Evolutionary conservation across 2,797 vertebrate genomes (phyloP), one percentile per base, ranked within the genome.

Genomic region (Diglossa cyanea): DNA sequence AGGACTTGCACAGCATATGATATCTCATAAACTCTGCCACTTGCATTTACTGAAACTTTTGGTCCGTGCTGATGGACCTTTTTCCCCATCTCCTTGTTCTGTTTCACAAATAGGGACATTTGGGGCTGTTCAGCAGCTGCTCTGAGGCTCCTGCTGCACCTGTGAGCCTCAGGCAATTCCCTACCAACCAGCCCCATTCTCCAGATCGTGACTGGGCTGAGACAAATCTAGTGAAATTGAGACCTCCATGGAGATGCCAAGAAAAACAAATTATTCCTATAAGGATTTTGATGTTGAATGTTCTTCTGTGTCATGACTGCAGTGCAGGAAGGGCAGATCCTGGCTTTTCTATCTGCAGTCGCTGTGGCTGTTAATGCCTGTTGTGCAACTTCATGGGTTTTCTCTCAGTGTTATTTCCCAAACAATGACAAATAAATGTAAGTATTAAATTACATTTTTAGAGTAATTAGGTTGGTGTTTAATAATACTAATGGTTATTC

Each of bases 331-430:
- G 47, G 74, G 42, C 66, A n/a, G 37, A 50, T 74, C 25, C 53
- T 42, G 51, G 30, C 18, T 51, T 18, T 25, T 13, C 25, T 15
- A 0, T 25, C 25, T 0, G 0, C 26, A 30, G 9, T 24, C 61
- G 16, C 5, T 1, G 0, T 0, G 0, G 10, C 58, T 12, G 4
- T 35, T 53, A 15, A 30, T 54, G 53, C 35, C 0, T 2, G 4
- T 47, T 4, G 5, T 2, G 7, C 7, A 13, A 1, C 63, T 55
- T 0, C 24, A 31, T 28, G n/a, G 19, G 6, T 33, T 61, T 53
- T 48, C 25, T 21, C 8, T 54, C 28, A 28, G 24, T 21, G 12
- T 50, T 53, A 39, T 13, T 83, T 73, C 53, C 62, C 42, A 67
- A 31, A 17, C 37, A 54, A 14, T n/a, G 17, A 37, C 53, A 47